These are phyloP conservation scores for Sesamia nonagrioides DNA, from an alignment of 1,140 invertebrate species.

Conservation along the genomic window DNA sequence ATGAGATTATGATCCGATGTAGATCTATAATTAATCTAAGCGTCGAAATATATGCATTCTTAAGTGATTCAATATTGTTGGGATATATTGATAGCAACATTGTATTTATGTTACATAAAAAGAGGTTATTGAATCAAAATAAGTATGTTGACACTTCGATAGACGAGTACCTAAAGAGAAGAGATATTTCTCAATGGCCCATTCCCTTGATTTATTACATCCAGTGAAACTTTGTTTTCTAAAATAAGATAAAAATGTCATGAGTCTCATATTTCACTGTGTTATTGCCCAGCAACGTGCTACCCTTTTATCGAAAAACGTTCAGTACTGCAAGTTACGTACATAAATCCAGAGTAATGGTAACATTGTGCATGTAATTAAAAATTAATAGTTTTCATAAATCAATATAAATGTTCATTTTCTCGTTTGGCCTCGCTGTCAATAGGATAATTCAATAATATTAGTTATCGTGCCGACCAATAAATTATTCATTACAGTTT, in stretches of 20 bases:
- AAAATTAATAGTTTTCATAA: constrained; percentile 63
- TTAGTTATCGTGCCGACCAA: constrained; percentile 36
- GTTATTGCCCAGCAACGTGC: constrained; percentile 47
- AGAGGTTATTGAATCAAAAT: constrained; percentile 26
- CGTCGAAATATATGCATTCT: not conserved
- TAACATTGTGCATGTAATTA: constrained; percentile 58
- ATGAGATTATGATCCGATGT: not conserved
- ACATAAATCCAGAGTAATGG: constrained; percentile 54
- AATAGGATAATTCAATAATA: constrained; percentile 55
- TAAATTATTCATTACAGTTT: constrained; percentile 40
- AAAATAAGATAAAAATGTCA: constrained; percentile 54
- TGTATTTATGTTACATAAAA: constrained; percentile 1
- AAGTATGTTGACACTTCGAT: constrained; percentile 36
- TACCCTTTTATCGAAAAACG: constrained; percentile 52
- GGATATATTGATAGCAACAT: too few species aligned
- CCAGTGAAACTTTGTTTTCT: constrained; percentile 42
- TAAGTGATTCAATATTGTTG: too few species aligned
- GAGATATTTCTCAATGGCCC: constrained; percentile 42
- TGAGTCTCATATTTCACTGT: constrained; percentile 50
- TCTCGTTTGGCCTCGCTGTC: constrained; percentile 32
- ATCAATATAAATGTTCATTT: constrained; percentile 60
- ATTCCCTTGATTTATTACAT: constrained; percentile 47
- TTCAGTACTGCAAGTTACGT: constrained; percentile 41
- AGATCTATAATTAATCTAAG: not conserved
- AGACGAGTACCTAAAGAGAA: constrained; percentile 18